Percentiles rank a stretch among this genome's conserved stretches.
These are phyloP conservation scores for Chiloscyllium punctatum DNA, from an alignment of 2,797 vertebrate genomes.

Conservation along the genomic window DNA sequence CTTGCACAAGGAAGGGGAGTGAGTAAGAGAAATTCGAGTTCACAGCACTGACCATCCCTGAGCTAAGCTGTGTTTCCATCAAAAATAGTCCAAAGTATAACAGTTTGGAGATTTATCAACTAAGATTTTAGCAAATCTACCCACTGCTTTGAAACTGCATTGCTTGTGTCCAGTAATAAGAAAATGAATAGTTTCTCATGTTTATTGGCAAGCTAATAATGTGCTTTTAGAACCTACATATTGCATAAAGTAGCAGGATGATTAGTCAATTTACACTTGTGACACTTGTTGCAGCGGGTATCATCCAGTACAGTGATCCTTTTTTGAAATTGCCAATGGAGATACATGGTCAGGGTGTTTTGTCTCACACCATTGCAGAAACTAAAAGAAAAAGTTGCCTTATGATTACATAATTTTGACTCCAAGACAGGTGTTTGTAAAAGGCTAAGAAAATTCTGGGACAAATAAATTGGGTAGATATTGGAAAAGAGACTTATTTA, in stretches of 20 bases:
- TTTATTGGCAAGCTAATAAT: background rate
- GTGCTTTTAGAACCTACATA: background rate
- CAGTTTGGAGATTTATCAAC: background rate
- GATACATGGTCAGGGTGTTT: background rate
- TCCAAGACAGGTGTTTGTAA: background rate
- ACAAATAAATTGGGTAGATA: background rate
- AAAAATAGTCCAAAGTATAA: background rate
- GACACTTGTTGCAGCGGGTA: background rate
- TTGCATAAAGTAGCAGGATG: background rate
- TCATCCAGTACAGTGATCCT: background rate
- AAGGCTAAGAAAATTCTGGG: background rate
- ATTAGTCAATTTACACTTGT: background rate
- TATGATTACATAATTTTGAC: background rate
- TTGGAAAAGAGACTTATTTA: background rate
- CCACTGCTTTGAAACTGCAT: background rate
- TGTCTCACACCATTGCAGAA: background rate
- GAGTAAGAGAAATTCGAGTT: background rate
- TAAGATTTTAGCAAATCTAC: background rate
- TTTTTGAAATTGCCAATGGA: background rate
- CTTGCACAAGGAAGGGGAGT: background rate
- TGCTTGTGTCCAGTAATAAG: background rate
- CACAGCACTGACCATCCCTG: background rate
- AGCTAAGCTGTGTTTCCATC: background rate
- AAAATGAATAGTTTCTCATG: background rate
- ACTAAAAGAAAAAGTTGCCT: background rate